Evolutionary conservation across 2,113 vertebrate genomes (phyloP), one percentile per base, ranked within the genome.

Genomic region (Galemys pyrenaicus): DNA sequence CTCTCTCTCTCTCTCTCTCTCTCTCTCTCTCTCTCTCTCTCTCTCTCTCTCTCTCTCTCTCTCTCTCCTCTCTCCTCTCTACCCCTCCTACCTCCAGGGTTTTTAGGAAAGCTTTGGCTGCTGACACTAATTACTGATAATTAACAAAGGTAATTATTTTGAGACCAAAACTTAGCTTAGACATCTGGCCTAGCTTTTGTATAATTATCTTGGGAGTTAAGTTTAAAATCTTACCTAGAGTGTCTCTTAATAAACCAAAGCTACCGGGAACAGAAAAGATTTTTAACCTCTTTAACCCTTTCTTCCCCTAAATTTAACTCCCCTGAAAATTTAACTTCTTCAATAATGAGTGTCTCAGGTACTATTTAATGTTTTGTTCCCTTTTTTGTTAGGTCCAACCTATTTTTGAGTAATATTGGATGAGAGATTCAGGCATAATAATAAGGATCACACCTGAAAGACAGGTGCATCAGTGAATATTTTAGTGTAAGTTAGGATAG

Each of bases 111-210:
- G 32, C 82, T 88, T 93, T 85, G 51, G 75, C 82, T 95, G 83
- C 71, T 97, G 91, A 96, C 95, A 95, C 80, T 96, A 97, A 97
- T 96, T 97, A 95, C 95, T 93, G 80, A 56, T 96, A 97, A 97
- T 97, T 97, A 97, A 95, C 92, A 96, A 97, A 96, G 94, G 90
- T 96, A 88, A 9, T 97, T 96, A 97, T 93, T 97, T 96, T 92
- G 96, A 95, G 91, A 95, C 87, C 87, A 94, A 96, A 97, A 96
- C 83, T 96, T 94, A 97, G 84, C 94, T 95, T 96, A 97, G 95
- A 97, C 95, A 96, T 96, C 96, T 96, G 95, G 95, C 84, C 96
- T 95, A 89, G 67, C 89, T 96, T 97, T 96, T 92, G 86, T 96
- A 68, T 94, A 49, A 97, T 93, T 95, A 97, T 92, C 94, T 88